These are phyloP conservation scores for Mohoua ochrocephala DNA, from an alignment of 2,113 vertebrate genomes.

Conservation along the genomic window DNA sequence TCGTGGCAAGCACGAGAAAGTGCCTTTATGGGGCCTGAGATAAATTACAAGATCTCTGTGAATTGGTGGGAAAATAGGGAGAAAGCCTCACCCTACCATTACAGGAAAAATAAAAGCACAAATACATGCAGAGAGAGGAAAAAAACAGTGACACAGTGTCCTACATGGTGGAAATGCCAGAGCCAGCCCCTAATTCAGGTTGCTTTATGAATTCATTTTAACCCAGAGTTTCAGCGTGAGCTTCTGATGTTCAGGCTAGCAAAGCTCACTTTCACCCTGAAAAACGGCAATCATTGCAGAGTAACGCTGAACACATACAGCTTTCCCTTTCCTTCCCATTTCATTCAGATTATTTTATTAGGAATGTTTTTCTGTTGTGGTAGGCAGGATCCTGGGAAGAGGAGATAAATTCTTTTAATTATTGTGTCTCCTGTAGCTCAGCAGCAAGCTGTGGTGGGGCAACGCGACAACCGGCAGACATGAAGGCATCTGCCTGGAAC, in stretches of 20 bases:
- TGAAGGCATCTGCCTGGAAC: background rate
- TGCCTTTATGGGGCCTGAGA: background rate
- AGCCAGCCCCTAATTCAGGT: background rate
- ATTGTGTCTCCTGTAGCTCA: background rate
- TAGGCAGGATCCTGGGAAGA: constrained; percentile 1
- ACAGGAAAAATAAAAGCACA: background rate
- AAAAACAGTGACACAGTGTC: background rate
- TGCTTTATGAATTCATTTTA: background rate
- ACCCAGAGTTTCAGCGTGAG: background rate
- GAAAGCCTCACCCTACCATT: background rate
- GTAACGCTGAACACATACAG: background rate
- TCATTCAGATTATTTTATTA: background rate
- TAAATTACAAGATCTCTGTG: background rate
- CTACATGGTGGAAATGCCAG: background rate
- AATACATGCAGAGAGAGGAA: background rate
- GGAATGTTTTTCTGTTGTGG: background rate
- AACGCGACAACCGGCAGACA: background rate
- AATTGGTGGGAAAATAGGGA: background rate
- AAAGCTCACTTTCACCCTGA: background rate
- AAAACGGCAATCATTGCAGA: background rate
- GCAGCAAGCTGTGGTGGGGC: background rate
- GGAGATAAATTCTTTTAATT: constrained; percentile 47
- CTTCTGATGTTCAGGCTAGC: background rate
- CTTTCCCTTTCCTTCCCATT: background rate
- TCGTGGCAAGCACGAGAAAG: background rate